These are phyloP conservation scores for Tyto alba DNA, from an alignment of 2,113 vertebrate species.

Conservation along the genomic window DNA sequence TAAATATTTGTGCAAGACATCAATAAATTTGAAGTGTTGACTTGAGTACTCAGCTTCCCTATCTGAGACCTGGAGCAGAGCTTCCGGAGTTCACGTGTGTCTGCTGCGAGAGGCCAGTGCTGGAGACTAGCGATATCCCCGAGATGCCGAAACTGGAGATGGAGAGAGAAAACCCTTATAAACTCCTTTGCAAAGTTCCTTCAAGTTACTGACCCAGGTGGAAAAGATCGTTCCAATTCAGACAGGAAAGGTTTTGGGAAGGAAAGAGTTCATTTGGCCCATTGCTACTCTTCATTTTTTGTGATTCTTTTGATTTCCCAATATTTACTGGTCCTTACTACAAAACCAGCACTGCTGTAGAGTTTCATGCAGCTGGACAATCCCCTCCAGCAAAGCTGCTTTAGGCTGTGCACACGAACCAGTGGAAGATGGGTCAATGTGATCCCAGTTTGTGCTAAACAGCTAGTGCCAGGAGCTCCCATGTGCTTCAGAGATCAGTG, in stretches of 20 bases:
- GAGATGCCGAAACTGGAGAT: slow-evolving; percentile 56
- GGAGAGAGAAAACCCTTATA: neutral
- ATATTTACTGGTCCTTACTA: neutral
- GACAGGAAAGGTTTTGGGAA: neutral
- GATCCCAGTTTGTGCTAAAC: neutral
- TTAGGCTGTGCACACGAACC: neutral
- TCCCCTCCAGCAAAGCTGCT: neutral
- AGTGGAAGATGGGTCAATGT: neutral
- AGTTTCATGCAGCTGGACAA: neutral
- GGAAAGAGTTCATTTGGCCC: neutral
- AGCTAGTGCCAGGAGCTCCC: fast-evolving
- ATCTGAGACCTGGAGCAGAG: slow-evolving; percentile 42
- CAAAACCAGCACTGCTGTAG: neutral
- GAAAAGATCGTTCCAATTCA: neutral
- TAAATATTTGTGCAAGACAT: slow-evolving; percentile 73
- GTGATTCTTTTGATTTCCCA: neutral
- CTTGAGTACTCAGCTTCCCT: slow-evolving; percentile 58
- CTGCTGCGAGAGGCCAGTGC: neutral
- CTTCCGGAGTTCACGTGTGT: slow-evolving; percentile 40
- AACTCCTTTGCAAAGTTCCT: neutral
- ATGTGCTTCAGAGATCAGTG: neutral
- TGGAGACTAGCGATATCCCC: neutral
- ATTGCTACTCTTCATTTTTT: neutral
- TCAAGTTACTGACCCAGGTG: neutral
- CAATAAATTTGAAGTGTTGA: slow-evolving; percentile 70